Evolutionary conservation across 2,888 invertebrate genomes (phyloP), one percentile per base, ranked within the genome.

Genomic region (Conops quadrifasciatus): DNA sequence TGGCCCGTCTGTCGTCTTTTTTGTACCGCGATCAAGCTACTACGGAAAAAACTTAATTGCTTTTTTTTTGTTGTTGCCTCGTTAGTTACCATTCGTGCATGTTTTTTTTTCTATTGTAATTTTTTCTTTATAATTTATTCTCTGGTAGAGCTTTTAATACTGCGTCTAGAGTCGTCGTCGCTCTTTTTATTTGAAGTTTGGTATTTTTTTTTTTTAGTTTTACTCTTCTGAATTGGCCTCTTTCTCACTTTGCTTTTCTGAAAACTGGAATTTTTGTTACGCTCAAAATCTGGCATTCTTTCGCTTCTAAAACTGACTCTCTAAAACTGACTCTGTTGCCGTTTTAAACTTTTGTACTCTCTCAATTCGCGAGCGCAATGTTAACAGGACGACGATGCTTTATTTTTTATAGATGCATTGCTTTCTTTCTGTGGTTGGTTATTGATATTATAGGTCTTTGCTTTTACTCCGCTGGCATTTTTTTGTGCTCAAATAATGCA

Each of bases 21-120:
- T 70, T 64, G 64, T 63, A 36, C 5, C 36, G 43, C 36, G 72
- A 74, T 65, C 64, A 68, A 67, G 72, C 56, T 53, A 53, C 21
- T n/a, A 53, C 58, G 47, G 68, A 71, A 51, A 67, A 19, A 53
- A 69, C 58, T 64, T 30, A 43, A 30, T 64, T 70, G 67, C 15
- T 69, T 58, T 24, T 69, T 72, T 72, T 49, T 58, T 47, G 59
- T 72, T 36, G 36, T 9, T 7, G 4, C 36, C 5, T 9, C 9
- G 36, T 36, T 36, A 36, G 36, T 36, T 36, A 36, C 4, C 36
- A 9, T 36, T 36, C 5, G 36, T 9, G 53, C 28, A 63, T 73
- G 43, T 65, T 43, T 71, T 67, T 72, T 36, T 66, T 36, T 7
- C 63, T 58, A n/a, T n/a, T n/a, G n/a, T n/a, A n/a, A n/a, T n/a